These are phyloP conservation scores for Carassius gibelio DNA, from an alignment of 2,113 vertebrate species.

Conservation along the genomic window DNA sequence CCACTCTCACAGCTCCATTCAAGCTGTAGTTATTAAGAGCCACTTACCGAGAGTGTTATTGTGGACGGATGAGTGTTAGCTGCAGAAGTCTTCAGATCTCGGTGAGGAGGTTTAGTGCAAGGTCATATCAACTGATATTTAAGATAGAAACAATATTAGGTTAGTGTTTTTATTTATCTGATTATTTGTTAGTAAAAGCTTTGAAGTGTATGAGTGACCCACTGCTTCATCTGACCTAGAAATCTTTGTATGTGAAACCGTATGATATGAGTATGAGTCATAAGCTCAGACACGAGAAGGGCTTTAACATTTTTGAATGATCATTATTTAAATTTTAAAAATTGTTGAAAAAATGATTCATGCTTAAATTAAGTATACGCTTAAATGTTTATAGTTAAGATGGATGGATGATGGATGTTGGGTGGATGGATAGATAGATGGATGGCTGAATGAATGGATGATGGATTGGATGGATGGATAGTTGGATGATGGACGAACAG, in stretches of 20 bases:
- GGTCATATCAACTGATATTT: not conserved
- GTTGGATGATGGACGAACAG: too few relatives aligned
- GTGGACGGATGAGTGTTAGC: not conserved
- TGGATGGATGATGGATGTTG: too few relatives aligned
- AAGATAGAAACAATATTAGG: not conserved
- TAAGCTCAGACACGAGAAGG: too few relatives aligned
- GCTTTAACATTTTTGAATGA: too few relatives aligned
- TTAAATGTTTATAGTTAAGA: too few relatives aligned
- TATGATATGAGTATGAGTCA: not conserved
- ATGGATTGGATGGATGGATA: too few relatives aligned
- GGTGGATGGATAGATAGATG: not conserved
- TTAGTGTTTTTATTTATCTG: not conserved
- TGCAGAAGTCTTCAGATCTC: not conserved
- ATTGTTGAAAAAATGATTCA: too few relatives aligned
- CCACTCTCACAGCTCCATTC: not conserved
- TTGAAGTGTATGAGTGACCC: too few relatives aligned
- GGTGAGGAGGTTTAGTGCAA: not conserved
- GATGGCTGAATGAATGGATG: too few relatives aligned
- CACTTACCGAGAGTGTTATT: not conserved
- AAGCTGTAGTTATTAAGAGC: not conserved
- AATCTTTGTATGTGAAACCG: not conserved
- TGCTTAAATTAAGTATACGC: too few relatives aligned
- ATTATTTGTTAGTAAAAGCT: not conserved
- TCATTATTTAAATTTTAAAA: too few relatives aligned
- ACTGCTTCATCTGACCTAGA: too few relatives aligned